Base-by-base conservation (phyloP, 2,888 invertebrate species). In the Pristionchus exspectatus region DNA sequence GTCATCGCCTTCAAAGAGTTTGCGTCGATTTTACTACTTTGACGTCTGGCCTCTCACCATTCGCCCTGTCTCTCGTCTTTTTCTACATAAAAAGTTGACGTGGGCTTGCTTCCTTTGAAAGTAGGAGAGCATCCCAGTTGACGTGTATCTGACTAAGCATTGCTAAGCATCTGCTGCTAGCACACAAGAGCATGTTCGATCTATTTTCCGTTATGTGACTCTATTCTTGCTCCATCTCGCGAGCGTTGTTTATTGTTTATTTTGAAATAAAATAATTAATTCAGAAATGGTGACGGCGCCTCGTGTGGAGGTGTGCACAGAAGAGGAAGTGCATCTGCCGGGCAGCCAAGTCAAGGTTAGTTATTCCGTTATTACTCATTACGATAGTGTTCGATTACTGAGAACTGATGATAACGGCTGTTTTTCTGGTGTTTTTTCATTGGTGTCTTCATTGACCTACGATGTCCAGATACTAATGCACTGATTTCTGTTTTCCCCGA, bases 201-300 rank as follows among this genome's bases (percentile, higher is more conserved):
- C 59, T 59, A 16, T 59, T 18, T n/a, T n/a, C n/a, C n/a, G n/a
- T n/a, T n/a, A n/a, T n/a, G n/a, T n/a, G n/a, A n/a, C n/a, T n/a
- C n/a, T n/a, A n/a, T n/a, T n/a, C n/a, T n/a, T n/a, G n/a, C n/a
- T n/a, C n/a, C n/a, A n/a, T n/a, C 38, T 59, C 14, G 9, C 59
- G 59, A 4, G 18, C 18, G 9, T 59, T 59, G 9, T 21, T 21
- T 16, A 5, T 0, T 10, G 14, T 1, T 59, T 59, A 18, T 59
- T n/a, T n/a, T n/a, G n/a, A n/a, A 72, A 72, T 72, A 9, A 72
- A 5, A 30, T 30, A 72, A 27, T 74, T 16, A 14, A 16, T 38
- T 38, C 38, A 74, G 74, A 38, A 38, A 84, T 84, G 84, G 84
- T 84, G 18, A 59, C 84, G 9, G 59, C 84, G 18, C 84, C 84